A percentile compares a stretch with the other conserved stretches of the same genome.
These are phyloP conservation scores for Coboldia fuscipes DNA, from an alignment of 1,140 invertebrate species.

Conservation along the genomic window DNA sequence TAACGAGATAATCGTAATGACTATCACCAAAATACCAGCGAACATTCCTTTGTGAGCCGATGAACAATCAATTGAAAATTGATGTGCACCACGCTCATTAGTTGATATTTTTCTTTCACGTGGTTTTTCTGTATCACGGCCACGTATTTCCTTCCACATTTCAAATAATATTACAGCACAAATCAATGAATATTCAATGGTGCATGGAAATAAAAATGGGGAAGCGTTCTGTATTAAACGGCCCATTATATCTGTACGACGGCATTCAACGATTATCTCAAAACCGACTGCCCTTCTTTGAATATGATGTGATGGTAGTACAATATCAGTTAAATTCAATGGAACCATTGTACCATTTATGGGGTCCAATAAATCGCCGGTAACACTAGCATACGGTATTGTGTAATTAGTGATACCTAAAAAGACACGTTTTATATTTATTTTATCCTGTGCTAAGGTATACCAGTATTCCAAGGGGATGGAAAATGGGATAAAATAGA, in stretches of 20 bases:
- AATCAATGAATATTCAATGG: constrained; percentile 51
- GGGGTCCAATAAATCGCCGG: too few species aligned
- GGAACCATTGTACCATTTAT: too few species aligned
- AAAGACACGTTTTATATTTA: too few species aligned
- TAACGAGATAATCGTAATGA: constrained; percentile 62
- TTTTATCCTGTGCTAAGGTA: too few species aligned
- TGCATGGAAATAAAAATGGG: constrained; percentile 67
- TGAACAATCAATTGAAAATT: constrained; percentile 65
- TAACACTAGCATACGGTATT: too few species aligned
- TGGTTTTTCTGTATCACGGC: background rate
- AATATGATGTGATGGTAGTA: background rate
- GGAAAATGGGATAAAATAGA: background rate
- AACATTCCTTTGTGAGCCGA: constrained; percentile 55
- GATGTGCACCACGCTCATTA: constrained; percentile 23
- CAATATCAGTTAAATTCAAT: background rate
- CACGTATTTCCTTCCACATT: constrained; percentile 42
- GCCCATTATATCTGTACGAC: constrained; percentile 26
- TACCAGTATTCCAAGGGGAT: too few species aligned
- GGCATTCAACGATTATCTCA: constrained; percentile 9
- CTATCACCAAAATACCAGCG: constrained; percentile 53
- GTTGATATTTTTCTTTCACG: constrained; percentile 1
- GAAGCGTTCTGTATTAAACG: constrained; percentile 50
- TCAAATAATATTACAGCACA: constrained; percentile 59
- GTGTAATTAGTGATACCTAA: too few species aligned
- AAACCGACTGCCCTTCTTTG: background rate